Evolutionary conservation across 2,113 vertebrate species (phyloP), one percentile per base, ranked within the genome.

Genomic region (Anoplopoma fimbria): DNA sequence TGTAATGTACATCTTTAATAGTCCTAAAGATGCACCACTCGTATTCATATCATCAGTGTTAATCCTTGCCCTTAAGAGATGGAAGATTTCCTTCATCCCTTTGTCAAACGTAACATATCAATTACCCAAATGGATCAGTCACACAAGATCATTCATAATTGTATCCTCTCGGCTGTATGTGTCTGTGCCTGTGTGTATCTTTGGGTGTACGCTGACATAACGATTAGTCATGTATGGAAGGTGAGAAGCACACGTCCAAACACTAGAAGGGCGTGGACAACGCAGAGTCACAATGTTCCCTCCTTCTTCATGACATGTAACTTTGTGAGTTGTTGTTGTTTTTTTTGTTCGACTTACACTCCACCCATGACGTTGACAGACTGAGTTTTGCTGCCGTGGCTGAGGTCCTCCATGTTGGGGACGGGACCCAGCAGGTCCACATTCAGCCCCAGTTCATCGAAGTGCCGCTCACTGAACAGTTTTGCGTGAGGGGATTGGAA

Each of bases 391-490:
- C 88, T 68, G 1, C 97, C 95, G 2, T 96, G 97, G 72, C 95
- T 95, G 0, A 96, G 94, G n/a, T 95, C 96, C 67, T 96, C 97
- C 93, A 98, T 96, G 93, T 94, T 95, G 65, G 95, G 74, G 78
- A 99, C 94, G 14, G 97, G 97, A 69, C 94, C 96, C 63, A 98
- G 58, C 36, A 99, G 91, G 29, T 97, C 96, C 47, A 96, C 94
- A 61, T 89, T 96, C 80, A 96, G 85, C 70, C 96, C 95, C 79
- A 95, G 96, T 29, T 94, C 93, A 40, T 93, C 89, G 40, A 97
- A 97, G 88, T 97, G 94, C 70, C 72, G 93, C 76, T 98, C 97
- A 34, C 90, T 96, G 94, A 96, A 99, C 95, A 99, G 94, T 82
- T 97, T 96, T 88, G 97, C 93, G 12, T 96, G 97, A 10, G 97